Conservation (phyloP, 1,140 invertebrate species). For the Piezodorus guildinii region DNA sequence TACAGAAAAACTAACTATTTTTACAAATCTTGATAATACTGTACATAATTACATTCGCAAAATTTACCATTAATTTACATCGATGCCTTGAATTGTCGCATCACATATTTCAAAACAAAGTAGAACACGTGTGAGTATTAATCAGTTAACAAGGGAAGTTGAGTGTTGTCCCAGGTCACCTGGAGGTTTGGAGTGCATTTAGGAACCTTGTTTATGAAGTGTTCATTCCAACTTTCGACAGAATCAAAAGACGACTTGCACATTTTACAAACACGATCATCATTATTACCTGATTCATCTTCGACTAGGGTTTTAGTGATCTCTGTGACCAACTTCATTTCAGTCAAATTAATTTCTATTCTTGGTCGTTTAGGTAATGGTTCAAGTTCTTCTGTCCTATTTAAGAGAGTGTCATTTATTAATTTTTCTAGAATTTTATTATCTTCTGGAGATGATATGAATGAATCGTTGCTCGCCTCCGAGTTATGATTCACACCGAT, state of each 20-base stretch:
- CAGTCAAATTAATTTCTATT: neutral
- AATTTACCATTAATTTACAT: too few species aligned
- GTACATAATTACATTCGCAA: too few species aligned
- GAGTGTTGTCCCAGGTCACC: neutral
- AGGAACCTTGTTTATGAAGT: constrained; percentile 4
- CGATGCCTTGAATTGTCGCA: too few species aligned
- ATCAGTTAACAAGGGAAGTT: neutral
- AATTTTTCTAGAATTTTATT: too few species aligned
- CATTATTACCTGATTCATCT: neutral
- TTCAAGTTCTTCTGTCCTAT: neutral
- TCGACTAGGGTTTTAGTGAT: neutral
- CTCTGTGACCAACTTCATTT: neutral
- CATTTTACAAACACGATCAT: neutral
- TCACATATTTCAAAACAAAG: too few species aligned
- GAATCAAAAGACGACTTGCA: constrained; percentile 1
- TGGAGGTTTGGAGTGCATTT: constrained; percentile 4
- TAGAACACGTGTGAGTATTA: too few species aligned
- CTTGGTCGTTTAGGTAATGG: constrained; percentile 6
- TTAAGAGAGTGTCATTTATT: too few species aligned
- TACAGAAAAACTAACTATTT: too few species aligned
- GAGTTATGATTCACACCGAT: too few species aligned
- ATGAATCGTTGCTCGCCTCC: too few species aligned
- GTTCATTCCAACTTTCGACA: neutral
- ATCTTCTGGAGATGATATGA: too few species aligned
- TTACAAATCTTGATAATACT: too few species aligned